Conservation (phyloP, 1,140 invertebrate species). For the Portunus trituberculatus region DNA sequence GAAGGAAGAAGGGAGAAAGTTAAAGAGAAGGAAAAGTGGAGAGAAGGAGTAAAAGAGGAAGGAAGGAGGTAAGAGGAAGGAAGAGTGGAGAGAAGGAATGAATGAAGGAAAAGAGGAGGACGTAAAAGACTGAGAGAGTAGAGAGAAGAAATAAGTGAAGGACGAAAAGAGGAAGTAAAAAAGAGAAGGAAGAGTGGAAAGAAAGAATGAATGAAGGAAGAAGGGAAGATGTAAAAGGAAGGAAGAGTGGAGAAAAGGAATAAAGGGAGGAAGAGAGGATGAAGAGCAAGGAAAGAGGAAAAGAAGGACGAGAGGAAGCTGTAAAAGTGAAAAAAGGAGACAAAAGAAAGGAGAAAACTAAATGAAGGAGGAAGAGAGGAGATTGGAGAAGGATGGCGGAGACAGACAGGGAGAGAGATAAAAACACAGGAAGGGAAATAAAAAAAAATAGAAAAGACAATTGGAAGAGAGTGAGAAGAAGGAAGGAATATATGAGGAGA, state of each 20-base stretch:
- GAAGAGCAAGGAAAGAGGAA: background rate
- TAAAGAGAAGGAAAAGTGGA: background rate
- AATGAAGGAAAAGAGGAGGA: background rate
- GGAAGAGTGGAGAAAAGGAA: background rate
- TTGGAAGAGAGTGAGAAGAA: too few species aligned
- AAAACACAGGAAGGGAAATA: too few species aligned
- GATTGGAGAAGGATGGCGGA: background rate
- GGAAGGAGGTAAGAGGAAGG: background rate
- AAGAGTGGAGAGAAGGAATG: background rate
- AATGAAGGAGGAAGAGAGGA: background rate
- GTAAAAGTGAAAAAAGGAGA: too few species aligned
- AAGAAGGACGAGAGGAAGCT: background rate
- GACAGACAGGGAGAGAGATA: background rate
- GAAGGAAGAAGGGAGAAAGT: background rate
- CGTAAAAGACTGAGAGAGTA: background rate
- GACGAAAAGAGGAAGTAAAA: background rate
- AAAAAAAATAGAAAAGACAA: too few species aligned
- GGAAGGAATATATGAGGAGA: too few species aligned
- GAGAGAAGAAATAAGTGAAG: background rate
- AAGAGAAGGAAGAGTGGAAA: background rate
- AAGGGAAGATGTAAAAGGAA: background rate
- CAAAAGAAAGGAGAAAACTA: background rate
- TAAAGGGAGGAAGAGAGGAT: background rate
- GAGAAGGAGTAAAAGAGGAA: background rate
- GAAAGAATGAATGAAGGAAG: background rate